Conservation (phyloP, 2,888 invertebrate species). For the Embidobia sp. region DNA sequence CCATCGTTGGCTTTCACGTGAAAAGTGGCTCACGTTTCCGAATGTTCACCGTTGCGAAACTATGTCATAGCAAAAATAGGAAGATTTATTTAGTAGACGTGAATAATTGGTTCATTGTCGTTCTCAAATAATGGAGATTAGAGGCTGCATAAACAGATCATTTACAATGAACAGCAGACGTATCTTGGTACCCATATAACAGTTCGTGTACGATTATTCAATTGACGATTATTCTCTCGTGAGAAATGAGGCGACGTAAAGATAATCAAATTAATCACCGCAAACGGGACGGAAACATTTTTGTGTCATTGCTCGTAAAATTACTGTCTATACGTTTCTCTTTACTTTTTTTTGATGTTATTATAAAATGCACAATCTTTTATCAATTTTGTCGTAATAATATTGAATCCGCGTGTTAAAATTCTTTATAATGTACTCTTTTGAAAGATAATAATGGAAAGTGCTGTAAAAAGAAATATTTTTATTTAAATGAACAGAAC, state of each 20-base stretch:
- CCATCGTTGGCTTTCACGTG: no score
- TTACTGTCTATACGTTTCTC: no score
- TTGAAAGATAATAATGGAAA: no score
- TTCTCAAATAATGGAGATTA: slow-evolving; percentile 63
- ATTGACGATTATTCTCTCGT: slow-evolving; percentile 67
- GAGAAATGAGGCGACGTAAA: slow-evolving; percentile 47
- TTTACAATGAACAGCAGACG: slow-evolving; percentile 60
- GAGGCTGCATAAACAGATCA: slow-evolving; percentile 69
- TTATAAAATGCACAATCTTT: no score
- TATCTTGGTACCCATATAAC: slow-evolving; percentile 66
- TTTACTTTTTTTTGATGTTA: no score
- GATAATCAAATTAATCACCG: slow-evolving; percentile 42
- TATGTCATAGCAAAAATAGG: slow-evolving; percentile 38
- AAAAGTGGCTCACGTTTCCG: no score
- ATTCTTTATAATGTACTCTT: no score
- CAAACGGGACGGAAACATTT: slow-evolving; percentile 20
- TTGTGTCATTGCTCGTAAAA: slow-evolving; percentile 3
- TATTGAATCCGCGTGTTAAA: no score
- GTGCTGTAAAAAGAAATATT: no score
- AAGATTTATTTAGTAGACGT: slow-evolving; percentile 35
- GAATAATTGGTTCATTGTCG: slow-evolving; percentile 54
- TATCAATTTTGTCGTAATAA: no score
- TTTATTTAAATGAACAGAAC: no score
- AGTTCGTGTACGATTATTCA: slow-evolving; percentile 71
- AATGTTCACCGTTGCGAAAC: slow-evolving; percentile 22